Percentiles rank a stretch among this genome's conserved stretches.
Conservation (phyloP, 2,888 invertebrate species). For the Diadegma fenestrale region DNA sequence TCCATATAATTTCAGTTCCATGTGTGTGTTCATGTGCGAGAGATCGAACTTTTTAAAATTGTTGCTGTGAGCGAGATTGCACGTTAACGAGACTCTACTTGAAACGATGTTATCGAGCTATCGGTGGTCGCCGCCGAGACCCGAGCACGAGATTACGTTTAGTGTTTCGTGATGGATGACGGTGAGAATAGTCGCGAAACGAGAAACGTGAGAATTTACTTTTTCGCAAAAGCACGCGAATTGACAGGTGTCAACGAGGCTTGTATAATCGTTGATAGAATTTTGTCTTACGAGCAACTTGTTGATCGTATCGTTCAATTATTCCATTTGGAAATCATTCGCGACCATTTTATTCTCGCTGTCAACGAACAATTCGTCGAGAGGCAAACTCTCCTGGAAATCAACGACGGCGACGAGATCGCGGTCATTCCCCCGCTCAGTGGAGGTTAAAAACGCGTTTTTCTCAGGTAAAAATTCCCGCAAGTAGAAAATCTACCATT, state of each 20-base stretch:
- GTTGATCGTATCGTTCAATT: conserved; percentile 87
- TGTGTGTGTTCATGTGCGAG: not conserved
- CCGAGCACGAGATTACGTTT: conserved; percentile 25
- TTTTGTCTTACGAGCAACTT: conserved; percentile 87
- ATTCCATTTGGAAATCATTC: conserved; percentile 89
- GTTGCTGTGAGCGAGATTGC: not conserved
- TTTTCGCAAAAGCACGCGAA: conserved; percentile 97
- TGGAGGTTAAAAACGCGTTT: conserved; percentile 89
- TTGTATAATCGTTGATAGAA: conserved; percentile 86
- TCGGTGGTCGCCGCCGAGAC: conserved; percentile 8
- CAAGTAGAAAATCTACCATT: not conserved
- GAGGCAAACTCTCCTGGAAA: conserved; percentile 86
- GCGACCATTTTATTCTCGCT: conserved; percentile 91
- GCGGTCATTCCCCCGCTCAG: conserved; percentile 98
- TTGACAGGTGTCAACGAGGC: conserved; percentile 89
- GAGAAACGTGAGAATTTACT: conserved; percentile 88
- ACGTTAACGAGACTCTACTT: not conserved
- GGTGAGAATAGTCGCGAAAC: conserved; percentile 4
- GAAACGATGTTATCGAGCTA: conserved; percentile 38
- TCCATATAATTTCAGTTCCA: not conserved
- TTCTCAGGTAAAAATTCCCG: not conserved
- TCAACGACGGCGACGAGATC: conserved; percentile 91
- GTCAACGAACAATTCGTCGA: conserved; percentile 92
- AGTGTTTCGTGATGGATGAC: conserved; percentile 66
- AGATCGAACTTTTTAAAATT: not conserved